A percentile compares a stretch with the other conserved stretches of the same genome.
Evolutionary conservation across 1,140 invertebrate species (phyloP).

Genomic region (Conus betulinus): DNA sequence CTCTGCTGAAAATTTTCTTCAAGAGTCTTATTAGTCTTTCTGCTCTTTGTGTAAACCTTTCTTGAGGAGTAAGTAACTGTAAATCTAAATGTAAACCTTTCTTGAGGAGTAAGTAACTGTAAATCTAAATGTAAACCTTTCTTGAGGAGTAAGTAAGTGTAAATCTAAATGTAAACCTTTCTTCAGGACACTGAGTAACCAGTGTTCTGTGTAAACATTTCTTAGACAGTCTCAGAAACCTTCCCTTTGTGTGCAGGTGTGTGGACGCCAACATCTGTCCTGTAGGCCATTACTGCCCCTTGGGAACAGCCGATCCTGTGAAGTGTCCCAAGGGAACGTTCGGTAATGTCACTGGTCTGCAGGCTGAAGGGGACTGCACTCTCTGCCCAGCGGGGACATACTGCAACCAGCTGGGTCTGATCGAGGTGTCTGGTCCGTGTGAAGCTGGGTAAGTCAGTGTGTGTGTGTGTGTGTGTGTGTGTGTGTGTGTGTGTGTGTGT

Average conservation of each 20-base stretch:
- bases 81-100: neutral
- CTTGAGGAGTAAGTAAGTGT: neutral
- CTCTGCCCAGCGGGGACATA: slow-evolving; percentile 64
- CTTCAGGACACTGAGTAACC: neutral
- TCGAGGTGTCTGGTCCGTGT: slow-evolving; percentile 62
- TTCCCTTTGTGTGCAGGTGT: slow-evolving; percentile 48
- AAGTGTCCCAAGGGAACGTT: slow-evolving; percentile 68
- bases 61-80: neutral
- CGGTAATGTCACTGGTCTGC: slow-evolving; percentile 65
- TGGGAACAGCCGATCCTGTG: slow-evolving; percentile 60
- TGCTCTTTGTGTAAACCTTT: too few relatives aligned
- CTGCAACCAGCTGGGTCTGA: slow-evolving; percentile 61
- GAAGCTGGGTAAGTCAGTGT: slow-evolving; percentile 59
- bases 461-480: neutral
- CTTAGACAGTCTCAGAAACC: neutral
- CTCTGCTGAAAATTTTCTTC: too few relatives aligned
- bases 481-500: neutral
- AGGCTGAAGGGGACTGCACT: slow-evolving; percentile 59
- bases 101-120: neutral
- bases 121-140: neutral
- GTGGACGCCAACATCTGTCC: slow-evolving; percentile 71
- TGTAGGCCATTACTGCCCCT: slow-evolving; percentile 64
- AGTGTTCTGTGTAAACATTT: neutral
- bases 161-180: neutral
- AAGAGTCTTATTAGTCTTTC: too few relatives aligned